Conservation (phyloP, 1,140 invertebrate species). For the Ctenoplectra terminalis region DNA sequence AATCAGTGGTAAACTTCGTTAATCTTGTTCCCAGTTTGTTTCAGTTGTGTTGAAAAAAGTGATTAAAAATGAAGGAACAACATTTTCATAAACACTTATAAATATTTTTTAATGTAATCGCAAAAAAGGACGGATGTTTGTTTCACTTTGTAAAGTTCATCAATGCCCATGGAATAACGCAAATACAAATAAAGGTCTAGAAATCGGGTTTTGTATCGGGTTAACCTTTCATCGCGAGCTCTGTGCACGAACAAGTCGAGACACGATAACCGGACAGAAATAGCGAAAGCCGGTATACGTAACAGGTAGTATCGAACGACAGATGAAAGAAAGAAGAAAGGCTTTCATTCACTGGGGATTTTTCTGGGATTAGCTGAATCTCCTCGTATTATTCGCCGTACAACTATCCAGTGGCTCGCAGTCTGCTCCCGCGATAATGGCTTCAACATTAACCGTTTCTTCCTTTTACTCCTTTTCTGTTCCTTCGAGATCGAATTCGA, state of each 20-base stretch:
- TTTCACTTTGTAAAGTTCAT: neutral
- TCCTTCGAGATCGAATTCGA: neutral
- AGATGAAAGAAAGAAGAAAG: slow-evolving; percentile 38
- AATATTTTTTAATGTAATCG: too few species aligned
- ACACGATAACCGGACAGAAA: slow-evolving; percentile 11
- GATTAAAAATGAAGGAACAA: too few species aligned
- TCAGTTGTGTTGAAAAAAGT: too few species aligned
- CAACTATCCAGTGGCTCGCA: slow-evolving; percentile 20
- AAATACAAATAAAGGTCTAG: neutral
- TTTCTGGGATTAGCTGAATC: slow-evolving; percentile 47
- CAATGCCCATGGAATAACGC: neutral
- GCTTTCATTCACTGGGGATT: slow-evolving; percentile 46
- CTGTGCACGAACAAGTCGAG: neutral
- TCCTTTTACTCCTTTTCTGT: neutral
- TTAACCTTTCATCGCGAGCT: neutral
- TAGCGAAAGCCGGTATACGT: slow-evolving; percentile 34
- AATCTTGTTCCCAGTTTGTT: neutral
- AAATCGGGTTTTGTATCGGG: slow-evolving; percentile 15
- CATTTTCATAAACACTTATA: too few species aligned
- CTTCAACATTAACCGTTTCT: slow-evolving; percentile 8
- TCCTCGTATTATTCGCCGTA: slow-evolving; percentile 40
- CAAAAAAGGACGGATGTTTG: neutral
- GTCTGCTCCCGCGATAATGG: slow-evolving; percentile 32
- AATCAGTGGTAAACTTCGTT: neutral
- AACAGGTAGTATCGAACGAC: slow-evolving; percentile 48